Evolutionary conservation across 2,113 vertebrate species (phyloP), one percentile per base, ranked within the genome.

Genomic region (Pachyramphus minor): DNA sequence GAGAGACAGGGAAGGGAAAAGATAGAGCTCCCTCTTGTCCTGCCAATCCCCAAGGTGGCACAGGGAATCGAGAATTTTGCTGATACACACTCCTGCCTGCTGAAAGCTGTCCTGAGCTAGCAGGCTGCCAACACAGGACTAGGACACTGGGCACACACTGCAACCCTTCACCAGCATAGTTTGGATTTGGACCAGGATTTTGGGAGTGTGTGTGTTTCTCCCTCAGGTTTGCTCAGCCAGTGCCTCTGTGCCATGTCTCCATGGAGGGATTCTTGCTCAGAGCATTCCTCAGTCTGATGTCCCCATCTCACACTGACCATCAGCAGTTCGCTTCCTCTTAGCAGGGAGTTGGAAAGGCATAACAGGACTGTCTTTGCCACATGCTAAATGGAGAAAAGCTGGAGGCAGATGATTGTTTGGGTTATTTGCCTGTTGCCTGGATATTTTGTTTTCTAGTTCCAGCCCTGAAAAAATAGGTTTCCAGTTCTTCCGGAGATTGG

Each of bases 371-470:
- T 66, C 44, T 92, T 85, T 92, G 52, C 77, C 5, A 20, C 2
- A 6, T 80, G 79, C 73, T 91, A 75, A 95, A 96, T 87, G 59
- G 66, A 41, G 50, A 97, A 94, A 97, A 97, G 95, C 97, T 97
- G 96, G 84, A 95, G 37, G 27, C 62, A 91, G 80, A 95, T 90
- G 73, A 94, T 81, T 96, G 80, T 96, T 94, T 96, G 91, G 88
- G 90, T 92, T 97, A 82, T 72, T 96, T 94, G 49, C 78, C 31
- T 81, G 91, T 97, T 96, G 95, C 95, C 84, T 94, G 60, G 93
- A 79, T 71, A 59, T 91, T 87, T 80, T 93, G 78, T 95, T 96
- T 94, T 45, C 68, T 93, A 93, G 73, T 74, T 92, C 89, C 39
- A 90, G 69, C 47, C 79, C 74, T 94, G 81, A 87, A 93, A 96